These are phyloP conservation scores for Pionites leucogaster DNA, from an alignment of 2,113 vertebrate genomes.

Conservation along the genomic window DNA sequence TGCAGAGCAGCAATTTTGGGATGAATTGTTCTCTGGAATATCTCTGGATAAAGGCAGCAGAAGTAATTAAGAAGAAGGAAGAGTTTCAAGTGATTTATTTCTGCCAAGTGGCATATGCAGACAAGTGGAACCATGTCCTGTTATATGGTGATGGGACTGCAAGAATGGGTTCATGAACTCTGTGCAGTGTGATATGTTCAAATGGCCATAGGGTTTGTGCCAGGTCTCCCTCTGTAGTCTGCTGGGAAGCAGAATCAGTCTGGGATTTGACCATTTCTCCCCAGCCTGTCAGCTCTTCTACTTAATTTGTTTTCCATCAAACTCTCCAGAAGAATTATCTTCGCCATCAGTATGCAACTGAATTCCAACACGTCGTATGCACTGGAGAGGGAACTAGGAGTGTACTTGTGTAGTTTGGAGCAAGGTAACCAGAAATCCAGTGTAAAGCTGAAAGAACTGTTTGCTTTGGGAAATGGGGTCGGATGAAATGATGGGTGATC, in stretches of 20 bases:
- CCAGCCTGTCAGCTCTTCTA: not conserved
- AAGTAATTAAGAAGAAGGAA: not conserved
- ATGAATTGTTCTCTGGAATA: not conserved
- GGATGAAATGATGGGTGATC: not conserved
- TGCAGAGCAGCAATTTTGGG: not conserved
- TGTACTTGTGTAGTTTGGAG: not conserved
- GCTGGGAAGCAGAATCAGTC: slow-evolving; percentile 5
- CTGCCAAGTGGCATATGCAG: not conserved
- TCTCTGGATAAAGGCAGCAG: not conserved
- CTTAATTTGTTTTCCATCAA: slow-evolving; percentile 36
- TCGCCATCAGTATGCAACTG: not conserved
- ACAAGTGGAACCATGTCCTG: not conserved
- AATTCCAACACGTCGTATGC: not conserved
- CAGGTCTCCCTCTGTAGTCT: slow-evolving; percentile 3
- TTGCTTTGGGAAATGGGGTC: not conserved
- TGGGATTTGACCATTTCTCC: slow-evolving; percentile 4
- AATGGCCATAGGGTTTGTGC: not conserved
- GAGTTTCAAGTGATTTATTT: not conserved
- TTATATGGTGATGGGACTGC: not conserved
- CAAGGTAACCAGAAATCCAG: not conserved
- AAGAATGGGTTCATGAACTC: not conserved
- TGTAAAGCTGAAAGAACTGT: not conserved
- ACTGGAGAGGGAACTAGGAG: not conserved
- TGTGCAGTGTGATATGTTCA: not conserved
- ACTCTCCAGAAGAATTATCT: not conserved